Base-by-base conservation (phyloP, 1,140 invertebrate species). In the Neodiprion fabricii region DNA sequence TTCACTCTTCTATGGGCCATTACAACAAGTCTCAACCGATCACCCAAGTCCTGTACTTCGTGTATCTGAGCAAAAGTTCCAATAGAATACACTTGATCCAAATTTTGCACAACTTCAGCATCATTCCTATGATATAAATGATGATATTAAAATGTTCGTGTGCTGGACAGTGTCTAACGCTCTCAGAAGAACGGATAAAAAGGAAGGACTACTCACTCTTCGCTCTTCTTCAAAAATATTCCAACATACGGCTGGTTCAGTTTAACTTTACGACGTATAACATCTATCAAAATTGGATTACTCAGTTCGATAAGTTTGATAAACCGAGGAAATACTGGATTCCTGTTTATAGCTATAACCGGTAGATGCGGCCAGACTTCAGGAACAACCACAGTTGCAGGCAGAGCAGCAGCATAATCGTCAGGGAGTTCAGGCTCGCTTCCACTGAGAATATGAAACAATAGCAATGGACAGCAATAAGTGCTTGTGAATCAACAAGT, bases 21-120 rank as follows among this genome's bases (percentile, higher is more conserved):
- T 7, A 99, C 95, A 72, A 99, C 96, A 80, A 99, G 91, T 73
- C 96, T 90, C 70, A 99, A 84, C 85, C 95, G 95, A 85, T 97
- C 95, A 17, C 97, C 97, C 80, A 98, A 90, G 86, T 99, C 98
- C 85, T 99, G 97, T 85, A 99, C 92, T 89, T 99, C 98, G 82
- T 97, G 95, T 81, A 99, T 99, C 88, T 99, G 97, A 48, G 96
- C 98, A 91, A 99, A 99, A 10, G 98, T 96, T 48, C 99, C 99
- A 28, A 99, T 91, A 66, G 92, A 86, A 86, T 99, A 96, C 40
- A 99, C 90, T 74, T 99, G 97, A 84, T 95, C 91, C 48, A 99
- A 81, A 79, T 90, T 94, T 67, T 93, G 90, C 9, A 99, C 94
- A 61, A 98, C 90, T 85, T 99, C 97, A n/a, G 92, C 90, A 79